phyloP scores from a whole-genome alignment of 2,888 invertebrate species.

The Odontomyia ornata region DNA sequence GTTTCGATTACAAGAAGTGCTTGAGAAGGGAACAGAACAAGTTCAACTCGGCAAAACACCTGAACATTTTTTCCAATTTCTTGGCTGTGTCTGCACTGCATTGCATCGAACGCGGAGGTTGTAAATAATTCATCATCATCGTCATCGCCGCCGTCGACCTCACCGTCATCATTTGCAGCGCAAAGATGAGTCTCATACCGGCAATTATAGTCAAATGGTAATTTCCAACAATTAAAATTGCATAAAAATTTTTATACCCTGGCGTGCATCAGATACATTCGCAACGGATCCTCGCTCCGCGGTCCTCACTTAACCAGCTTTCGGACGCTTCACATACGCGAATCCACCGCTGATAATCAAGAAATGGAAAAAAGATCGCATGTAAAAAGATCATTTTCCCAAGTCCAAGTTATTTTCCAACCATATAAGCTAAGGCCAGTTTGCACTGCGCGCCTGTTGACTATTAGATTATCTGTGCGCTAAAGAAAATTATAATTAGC shows the following conservation, averaged over 20 bases:
- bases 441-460: slow-evolving; percentile 20
- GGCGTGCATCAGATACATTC: slow-evolving; percentile 47
- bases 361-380: slow-evolving; percentile 44
- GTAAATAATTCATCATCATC: slow-evolving; percentile 42
- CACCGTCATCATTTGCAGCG: slow-evolving; percentile 20
- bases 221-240: slow-evolving; percentile 50
- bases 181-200: slow-evolving; percentile 38
- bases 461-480: slow-evolving; percentile 41
- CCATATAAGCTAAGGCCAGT: slow-evolving; percentile 26
- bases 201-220: slow-evolving; percentile 49
- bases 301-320: too few relatives aligned
- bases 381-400: slow-evolving; percentile 47
- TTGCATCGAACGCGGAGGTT: not conserved
- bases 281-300: not conserved
- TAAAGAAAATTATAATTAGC: slow-evolving; percentile 48
- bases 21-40: slow-evolving; percentile 15
- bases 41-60: slow-evolving; percentile 22
- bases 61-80: slow-evolving; percentile 25
- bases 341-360: slow-evolving; percentile 15
- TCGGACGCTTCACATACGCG: not conserved
- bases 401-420: slow-evolving; percentile 31
- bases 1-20: slow-evolving; percentile 19
- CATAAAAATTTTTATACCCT: slow-evolving; percentile 48
- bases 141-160: not conserved
- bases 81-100: not conserved